Evolutionary conservation across 1,140 invertebrate species (phyloP).

Genomic region (Monomorium pharaonis): DNA sequence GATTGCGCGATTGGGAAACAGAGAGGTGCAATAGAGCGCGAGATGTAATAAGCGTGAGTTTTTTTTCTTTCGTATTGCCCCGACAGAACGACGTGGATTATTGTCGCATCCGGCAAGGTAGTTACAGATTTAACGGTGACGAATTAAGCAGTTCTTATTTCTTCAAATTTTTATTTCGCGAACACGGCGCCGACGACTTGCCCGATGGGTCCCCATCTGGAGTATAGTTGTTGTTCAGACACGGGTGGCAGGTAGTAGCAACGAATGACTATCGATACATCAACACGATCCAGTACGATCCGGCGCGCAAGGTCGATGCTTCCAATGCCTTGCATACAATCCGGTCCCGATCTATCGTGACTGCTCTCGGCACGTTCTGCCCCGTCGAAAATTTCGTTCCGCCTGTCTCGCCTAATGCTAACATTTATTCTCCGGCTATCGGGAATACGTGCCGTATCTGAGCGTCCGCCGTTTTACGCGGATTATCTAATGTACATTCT

Average conservation of each 20-base stretch:
- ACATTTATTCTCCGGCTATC: constrained; percentile 53
- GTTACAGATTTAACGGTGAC: background rate
- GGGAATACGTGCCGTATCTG: constrained; percentile 9
- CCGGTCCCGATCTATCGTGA: constrained; percentile 34
- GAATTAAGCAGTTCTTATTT: background rate
- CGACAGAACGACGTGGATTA: too few species aligned
- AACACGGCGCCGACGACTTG: background rate
- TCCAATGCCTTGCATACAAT: constrained; percentile 33
- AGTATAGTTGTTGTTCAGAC: background rate
- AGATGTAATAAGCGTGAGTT: background rate
- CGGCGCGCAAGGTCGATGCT: constrained; percentile 30
- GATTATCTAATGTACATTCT: constrained; percentile 1
- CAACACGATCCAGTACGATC: constrained; percentile 21
- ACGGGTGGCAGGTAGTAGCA: constrained; percentile 36
- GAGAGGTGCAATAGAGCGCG: background rate
- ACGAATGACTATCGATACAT: constrained; percentile 26
- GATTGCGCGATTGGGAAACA: background rate
- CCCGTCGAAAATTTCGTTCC: constrained; percentile 49
- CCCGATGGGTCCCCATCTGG: background rate
- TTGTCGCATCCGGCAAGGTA: background rate
- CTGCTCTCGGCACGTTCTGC: constrained; percentile 61
- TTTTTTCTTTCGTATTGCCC: constrained; percentile 1
- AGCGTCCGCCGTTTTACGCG: constrained; percentile 17
- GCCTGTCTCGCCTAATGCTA: constrained; percentile 29
- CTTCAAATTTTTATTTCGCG: constrained; percentile 2